A percentile compares a stretch with the other conserved stretches of the same genome.
Conservation (phyloP, 2,797 vertebrate species). For the Triplophysa bombifrons region DNA sequence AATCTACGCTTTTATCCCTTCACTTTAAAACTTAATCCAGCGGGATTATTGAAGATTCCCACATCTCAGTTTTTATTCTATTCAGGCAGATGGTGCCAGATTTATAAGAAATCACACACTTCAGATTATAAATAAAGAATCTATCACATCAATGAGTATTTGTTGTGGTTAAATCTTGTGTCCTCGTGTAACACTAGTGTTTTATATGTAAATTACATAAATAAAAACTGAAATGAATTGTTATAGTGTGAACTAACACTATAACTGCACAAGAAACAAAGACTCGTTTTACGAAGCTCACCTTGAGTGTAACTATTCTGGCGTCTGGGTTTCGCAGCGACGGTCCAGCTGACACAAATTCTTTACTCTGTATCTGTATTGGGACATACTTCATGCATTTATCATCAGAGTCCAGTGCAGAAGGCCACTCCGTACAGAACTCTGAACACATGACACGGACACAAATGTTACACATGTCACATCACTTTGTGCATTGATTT, state of each 20-base stretch:
- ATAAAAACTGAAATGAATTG: too few relatives aligned
- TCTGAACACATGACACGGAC: conserved; percentile 69
- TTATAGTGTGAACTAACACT: too few relatives aligned
- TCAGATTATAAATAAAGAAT: conserved; percentile 16
- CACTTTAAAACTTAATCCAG: conserved; percentile 67
- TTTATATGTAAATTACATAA: too few relatives aligned
- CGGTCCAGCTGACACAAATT: conserved; percentile 83
- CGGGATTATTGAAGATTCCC: conserved; percentile 71
- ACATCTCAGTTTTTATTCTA: conserved; percentile 65
- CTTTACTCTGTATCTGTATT: conserved; percentile 81
- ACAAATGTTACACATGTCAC: background rate
- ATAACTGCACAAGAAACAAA: too few relatives aligned
- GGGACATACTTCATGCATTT: conserved; percentile 87
- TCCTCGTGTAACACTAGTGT: background rate
- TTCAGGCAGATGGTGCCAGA: conserved; percentile 53
- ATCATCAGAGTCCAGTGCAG: conserved; percentile 81
- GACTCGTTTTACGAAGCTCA: conserved; percentile 67
- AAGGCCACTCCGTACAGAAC: conserved; percentile 95
- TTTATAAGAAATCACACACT: conserved; percentile 35
- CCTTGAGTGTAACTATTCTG: conserved; percentile 83
- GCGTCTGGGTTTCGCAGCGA: conserved; percentile 89
- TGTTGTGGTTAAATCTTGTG: background rate
- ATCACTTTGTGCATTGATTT: background rate
- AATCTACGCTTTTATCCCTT: conserved; percentile 56
- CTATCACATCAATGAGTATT: background rate